Base-by-base conservation (phyloP, 2,797 vertebrate species). In the Coranthus polyacanthus region DNA sequence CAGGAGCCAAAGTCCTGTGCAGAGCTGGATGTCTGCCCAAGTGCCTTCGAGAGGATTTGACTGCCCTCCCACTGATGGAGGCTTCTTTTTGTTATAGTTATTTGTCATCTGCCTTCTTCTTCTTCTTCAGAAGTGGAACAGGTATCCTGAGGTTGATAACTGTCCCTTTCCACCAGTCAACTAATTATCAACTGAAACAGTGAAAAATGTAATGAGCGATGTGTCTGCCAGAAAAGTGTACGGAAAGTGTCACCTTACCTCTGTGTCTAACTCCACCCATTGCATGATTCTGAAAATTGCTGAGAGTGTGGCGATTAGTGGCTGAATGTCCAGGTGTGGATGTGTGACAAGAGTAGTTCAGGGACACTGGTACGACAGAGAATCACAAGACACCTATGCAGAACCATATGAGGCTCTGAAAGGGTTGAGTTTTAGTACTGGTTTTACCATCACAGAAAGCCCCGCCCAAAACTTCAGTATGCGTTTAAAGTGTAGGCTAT, bases 21-120 rank as follows among this genome's bases (percentile, higher is more conserved):
- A 57, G 83, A 74, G 77, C 78, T 89, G 84, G 83, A 85, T 68
- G 70, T 62, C 65, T 78, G 83, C 88, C 90, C 81, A 49, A 82
- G 67, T 65, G 79, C 67, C 86, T 89, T 84, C 79, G 78, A 81
- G 72, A 84, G 78, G 75, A 85, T 88, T 88, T 78, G 78, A 81
- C 72, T 85, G 67, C 69, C 75, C 75, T 64, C 77, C 75, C 63
- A 24, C 66, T 84, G 78, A 88, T 62, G 69, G 70, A 85, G 78
- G 63, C 74, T 68, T 66, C 64, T 77, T 75, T 83, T 81, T 79
- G 71, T 83, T 75, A 63, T 53, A 81, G 34, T 63, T 64, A 87
- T 81, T 85, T 86, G 73, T 85, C 76, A 72, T 79, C 67, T 66
- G 69, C 62, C 76, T 77, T 67, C 51, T 54, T n/a, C n/a, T n/a